Conservation (phyloP, 2,888 invertebrate genomes). For the Ormyrus rosae region DNA sequence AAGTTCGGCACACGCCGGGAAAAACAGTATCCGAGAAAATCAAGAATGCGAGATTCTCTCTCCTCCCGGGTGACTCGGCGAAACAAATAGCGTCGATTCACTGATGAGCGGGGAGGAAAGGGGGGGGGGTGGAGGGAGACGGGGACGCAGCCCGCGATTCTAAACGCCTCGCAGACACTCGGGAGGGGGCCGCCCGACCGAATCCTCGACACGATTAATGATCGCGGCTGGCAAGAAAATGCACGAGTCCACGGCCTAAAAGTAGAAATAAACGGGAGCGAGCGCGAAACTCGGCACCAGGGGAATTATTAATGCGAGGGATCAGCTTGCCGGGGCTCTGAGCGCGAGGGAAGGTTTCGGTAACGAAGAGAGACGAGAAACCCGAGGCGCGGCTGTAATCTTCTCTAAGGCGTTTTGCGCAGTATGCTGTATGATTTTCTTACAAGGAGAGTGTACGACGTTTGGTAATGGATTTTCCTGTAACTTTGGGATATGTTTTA, state of each 20-base stretch:
- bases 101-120: background rate
- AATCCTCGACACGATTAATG: slow-evolving; percentile 27
- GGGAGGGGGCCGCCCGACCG: background rate
- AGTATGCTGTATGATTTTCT: no score
- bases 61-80: slow-evolving; percentile 16
- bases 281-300: no score
- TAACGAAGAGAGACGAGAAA: no score
- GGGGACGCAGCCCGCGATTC: background rate
- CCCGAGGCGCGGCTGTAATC: no score
- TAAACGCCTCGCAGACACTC: slow-evolving; percentile 8
- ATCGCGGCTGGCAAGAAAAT: slow-evolving; percentile 1
- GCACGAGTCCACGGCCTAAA: background rate
- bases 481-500: no score
- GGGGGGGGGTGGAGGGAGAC: no score
- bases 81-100: slow-evolving; percentile 31
- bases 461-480: no score
- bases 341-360: no score
- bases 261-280: slow-evolving; percentile 19
- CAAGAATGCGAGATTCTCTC: background rate
- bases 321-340: no score
- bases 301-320: no score
- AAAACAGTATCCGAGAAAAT: background rate
- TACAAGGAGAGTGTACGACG: no score
- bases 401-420: no score
- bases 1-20: background rate